Conservation (phyloP, 2,113 vertebrate genomes). For the Gracilinanus agilis region DNA sequence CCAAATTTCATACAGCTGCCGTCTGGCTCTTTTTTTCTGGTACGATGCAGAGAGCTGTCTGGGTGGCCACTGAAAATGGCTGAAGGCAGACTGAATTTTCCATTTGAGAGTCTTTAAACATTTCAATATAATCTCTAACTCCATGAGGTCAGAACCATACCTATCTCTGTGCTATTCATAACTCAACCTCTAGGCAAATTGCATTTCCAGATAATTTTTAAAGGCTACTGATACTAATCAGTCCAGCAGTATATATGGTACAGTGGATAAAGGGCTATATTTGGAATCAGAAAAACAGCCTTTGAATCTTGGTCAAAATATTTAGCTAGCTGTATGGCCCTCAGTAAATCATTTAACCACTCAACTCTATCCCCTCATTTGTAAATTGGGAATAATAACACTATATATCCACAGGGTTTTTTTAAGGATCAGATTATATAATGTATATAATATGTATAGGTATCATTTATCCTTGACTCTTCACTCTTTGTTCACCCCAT, state of each 20-base stretch:
- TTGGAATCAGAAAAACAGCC: background rate
- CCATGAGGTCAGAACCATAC: background rate
- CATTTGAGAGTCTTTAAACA: slow-evolving; percentile 26
- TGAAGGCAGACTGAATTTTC: slow-evolving; percentile 49
- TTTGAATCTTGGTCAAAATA: background rate
- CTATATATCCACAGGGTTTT: background rate
- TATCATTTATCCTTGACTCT: background rate
- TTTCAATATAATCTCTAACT: slow-evolving; percentile 34
- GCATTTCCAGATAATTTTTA: background rate
- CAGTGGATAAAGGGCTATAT: background rate
- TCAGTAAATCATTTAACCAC: background rate
- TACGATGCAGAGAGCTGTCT: slow-evolving; percentile 45
- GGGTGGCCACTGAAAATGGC: slow-evolving; percentile 55
- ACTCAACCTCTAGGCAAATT: background rate
- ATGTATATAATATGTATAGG: background rate
- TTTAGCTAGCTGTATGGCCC: background rate
- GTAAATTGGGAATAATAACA: background rate
- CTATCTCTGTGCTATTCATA: background rate
- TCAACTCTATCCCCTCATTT: background rate
- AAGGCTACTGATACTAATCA: background rate
- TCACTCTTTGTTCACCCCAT: background rate
- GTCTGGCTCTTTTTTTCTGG: slow-evolving; percentile 55
- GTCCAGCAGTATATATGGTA: background rate
- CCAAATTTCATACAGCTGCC: slow-evolving; percentile 76
- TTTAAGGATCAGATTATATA: background rate